Evolutionary conservation across 2,113 vertebrate species (phyloP), one percentile per base, ranked within the genome.

Genomic region (Hymenochirus boettgeri): DNA sequence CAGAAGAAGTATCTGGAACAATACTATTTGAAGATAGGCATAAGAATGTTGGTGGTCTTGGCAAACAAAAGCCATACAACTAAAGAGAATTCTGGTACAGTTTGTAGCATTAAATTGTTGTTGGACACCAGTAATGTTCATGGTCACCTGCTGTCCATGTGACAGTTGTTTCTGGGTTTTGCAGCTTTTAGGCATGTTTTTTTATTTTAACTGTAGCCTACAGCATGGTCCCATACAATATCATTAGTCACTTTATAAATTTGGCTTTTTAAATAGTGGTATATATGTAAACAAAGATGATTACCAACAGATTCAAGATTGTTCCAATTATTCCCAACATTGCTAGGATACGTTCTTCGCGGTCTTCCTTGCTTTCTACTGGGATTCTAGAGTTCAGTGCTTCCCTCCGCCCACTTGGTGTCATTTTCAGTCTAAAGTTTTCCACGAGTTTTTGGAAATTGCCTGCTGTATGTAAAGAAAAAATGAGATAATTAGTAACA

Each of bases 251-350:
- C 17, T 56, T 11, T 3, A 33, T 57, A n/a, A n/a, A n/a, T 50
- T 35, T 17, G 25, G n/a, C 11, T 26, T 19, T 23, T 70, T 82
- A 90, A 73, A 92, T 82, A 0, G 89, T 86, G 50, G 90, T 91
- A 76, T 92, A 92, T 65, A 92, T 88, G 78, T 92, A 92, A 70
- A 92, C 90, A 26, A 90, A 88, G 74, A 92, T 89, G 73, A 92
- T 83, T 72, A 92, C 90, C 10, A 91, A 69, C 26, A 91, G 85
- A 71, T 92, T 92, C 65, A 92, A 85, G 53, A 90, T 72, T 25
- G 90, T 92, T 50, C 89, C 90, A 7, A 89, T 86, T 61, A 89
- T 90, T 37, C 82, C 83, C 77, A 86, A 63, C 64, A 90, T 76
- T 19, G 86, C 85, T 73, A 90, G 62, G 54, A 88, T 77, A 2